Evolutionary conservation across 2,797 vertebrate genomes (phyloP).

Genomic region (Xiphophorus birchmanni): DNA sequence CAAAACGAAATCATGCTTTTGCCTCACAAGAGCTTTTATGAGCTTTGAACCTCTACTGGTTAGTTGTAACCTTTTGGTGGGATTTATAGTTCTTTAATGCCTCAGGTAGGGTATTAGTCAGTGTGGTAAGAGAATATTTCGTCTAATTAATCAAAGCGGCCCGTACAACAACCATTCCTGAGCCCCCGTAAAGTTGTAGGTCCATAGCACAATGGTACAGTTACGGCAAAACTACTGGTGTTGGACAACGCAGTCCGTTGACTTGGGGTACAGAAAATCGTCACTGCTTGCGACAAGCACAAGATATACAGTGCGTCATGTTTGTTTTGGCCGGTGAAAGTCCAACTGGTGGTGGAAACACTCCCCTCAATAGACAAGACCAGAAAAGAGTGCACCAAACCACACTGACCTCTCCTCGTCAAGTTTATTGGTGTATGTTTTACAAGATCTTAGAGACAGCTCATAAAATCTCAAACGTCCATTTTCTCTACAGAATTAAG

Average conservation of each 20-base stretch:
- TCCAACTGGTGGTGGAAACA: neutral
- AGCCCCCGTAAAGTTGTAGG: neutral
- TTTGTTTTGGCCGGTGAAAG: neutral
- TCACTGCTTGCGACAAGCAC: neutral
- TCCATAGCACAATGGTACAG: neutral
- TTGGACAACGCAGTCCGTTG: neutral
- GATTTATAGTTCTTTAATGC: neutral
- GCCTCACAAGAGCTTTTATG: neutral
- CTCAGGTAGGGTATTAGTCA: neutral
- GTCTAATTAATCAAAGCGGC: neutral
- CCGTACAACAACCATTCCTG: neutral
- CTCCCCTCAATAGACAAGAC: neutral
- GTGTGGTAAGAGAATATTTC: neutral
- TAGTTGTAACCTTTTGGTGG: neutral
- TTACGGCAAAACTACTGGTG: neutral
- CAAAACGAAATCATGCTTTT: neutral
- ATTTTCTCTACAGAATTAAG: neutral
- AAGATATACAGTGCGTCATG: neutral
- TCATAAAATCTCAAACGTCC: neutral
- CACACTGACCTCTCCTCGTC: neutral
- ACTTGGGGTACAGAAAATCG: neutral
- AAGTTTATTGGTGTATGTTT: neutral
- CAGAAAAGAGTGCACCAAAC: neutral
- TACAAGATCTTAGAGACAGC: neutral
- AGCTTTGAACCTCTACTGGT: neutral